Conservation (phyloP, 2,888 invertebrate genomes). For the Falcaria lacertinaria region DNA sequence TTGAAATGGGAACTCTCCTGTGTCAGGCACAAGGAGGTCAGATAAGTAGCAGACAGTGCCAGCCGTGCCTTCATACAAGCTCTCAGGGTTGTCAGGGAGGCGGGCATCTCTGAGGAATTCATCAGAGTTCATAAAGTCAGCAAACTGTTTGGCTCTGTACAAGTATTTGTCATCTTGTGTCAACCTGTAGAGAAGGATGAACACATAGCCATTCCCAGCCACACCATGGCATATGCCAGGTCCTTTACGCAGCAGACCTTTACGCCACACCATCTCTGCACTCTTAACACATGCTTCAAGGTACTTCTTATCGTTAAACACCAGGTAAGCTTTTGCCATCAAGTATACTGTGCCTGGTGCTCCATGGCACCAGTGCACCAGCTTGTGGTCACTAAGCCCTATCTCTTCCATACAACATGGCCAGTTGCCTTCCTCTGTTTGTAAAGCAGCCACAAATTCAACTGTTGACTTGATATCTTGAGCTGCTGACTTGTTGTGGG, state of each 20-base stretch:
- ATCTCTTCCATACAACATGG: conserved; percentile 87
- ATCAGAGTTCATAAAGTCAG: conserved; percentile 84
- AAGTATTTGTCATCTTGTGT: conserved; percentile 85
- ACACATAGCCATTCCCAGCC: conserved; percentile 90
- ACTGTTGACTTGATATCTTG: conserved; percentile 81
- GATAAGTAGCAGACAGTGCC: conserved; percentile 91
- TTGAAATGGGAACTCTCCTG: conserved; percentile 91
- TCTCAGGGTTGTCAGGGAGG: conserved; percentile 89
- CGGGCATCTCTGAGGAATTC: conserved; percentile 84
- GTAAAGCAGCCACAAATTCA: conserved; percentile 83
- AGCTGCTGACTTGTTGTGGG: conserved; percentile 72
- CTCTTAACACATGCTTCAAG: conserved; percentile 83
- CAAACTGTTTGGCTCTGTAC: conserved; percentile 87
- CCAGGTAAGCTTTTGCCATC: conserved; percentile 88
- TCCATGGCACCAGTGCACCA: conserved; percentile 96
- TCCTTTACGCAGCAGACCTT: conserved; percentile 91
- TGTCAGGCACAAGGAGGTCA: conserved; percentile 86
- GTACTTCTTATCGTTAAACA: conserved; percentile 87
- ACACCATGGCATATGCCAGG: conserved; percentile 95
- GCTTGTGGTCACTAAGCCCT: conserved; percentile 79
- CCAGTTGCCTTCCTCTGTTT: conserved; percentile 87
- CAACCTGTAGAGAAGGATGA: conserved; percentile 86
- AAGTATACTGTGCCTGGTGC: conserved; percentile 90
- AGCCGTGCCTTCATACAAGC: conserved; percentile 92
- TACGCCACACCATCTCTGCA: conserved; percentile 89